These are phyloP conservation scores for Caerostris darwini DNA, from an alignment of 1,140 invertebrate genomes.

Conservation along the genomic window DNA sequence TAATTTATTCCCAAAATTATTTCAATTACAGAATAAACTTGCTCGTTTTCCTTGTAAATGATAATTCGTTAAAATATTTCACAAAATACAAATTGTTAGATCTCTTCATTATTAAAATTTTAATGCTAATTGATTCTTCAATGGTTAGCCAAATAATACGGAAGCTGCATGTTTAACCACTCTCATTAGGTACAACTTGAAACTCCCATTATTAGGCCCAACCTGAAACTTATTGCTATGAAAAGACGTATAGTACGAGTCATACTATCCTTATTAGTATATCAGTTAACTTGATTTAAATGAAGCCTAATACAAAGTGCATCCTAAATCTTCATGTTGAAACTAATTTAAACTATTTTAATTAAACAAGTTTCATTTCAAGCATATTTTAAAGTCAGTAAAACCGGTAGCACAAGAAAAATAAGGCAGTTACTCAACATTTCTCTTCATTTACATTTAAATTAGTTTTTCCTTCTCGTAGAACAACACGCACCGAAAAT, in stretches of 20 bases:
- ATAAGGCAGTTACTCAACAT: neutral
- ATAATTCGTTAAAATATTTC: no score
- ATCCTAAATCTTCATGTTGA: neutral
- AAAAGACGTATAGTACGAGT: neutral
- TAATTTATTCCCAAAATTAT: no score
- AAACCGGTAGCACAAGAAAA: slow-evolving; percentile 7
- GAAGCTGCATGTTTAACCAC: no score
- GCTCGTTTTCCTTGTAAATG: no score
- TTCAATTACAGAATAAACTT: no score
- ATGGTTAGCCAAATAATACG: no score
- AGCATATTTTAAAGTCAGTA: slow-evolving; percentile 4
- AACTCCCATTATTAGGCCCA: no score
- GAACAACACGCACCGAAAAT: neutral
- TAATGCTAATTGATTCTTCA: no score
- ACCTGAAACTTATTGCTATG: neutral
- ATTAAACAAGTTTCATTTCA: slow-evolving; percentile 33
- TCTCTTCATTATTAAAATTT: no score
- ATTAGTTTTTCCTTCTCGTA: slow-evolving; percentile 17
- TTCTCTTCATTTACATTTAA: slow-evolving; percentile 26
- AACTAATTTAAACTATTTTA: slow-evolving; percentile 10
- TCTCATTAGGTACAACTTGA: no score
- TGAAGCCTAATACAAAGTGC: neutral
- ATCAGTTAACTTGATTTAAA: neutral
- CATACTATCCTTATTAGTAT: neutral
- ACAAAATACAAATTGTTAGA: no score